Conservation (phyloP, 1,140 invertebrate species). For the Leucophenga varia region DNA sequence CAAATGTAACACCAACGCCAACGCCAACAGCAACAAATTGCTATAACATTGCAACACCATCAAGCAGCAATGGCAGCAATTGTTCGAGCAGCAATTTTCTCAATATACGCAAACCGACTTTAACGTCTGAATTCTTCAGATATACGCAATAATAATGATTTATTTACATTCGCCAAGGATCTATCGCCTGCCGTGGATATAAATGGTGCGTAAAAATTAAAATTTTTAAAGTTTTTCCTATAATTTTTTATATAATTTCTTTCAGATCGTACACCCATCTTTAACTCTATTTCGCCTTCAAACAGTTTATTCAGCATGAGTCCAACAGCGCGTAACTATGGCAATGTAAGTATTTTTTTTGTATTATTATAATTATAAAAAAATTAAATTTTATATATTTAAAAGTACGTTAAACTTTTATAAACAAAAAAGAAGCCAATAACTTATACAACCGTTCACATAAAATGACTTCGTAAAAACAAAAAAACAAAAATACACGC, state of each 20-base stretch:
- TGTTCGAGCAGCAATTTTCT: constrained; percentile 30
- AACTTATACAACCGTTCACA: too few relatives aligned
- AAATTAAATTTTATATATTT: too few relatives aligned
- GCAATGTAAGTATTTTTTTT: constrained; percentile 41
- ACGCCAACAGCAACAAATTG: constrained; percentile 1
- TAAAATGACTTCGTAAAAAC: too few relatives aligned
- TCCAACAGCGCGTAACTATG: constrained; percentile 44
- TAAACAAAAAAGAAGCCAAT: too few relatives aligned
- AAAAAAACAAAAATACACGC: too few relatives aligned
- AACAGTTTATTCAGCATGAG: constrained; percentile 46
- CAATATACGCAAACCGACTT: constrained; percentile 40
- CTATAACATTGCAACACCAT: constrained; percentile 11
- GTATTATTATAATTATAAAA: neutral
- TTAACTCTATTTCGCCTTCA: constrained; percentile 37
- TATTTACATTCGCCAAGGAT: constrained; percentile 50
- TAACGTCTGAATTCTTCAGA: constrained; percentile 50
- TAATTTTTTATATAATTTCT: neutral
- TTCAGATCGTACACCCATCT: constrained; percentile 45
- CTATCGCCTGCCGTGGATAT: constrained; percentile 42
- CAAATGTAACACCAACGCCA: constrained; percentile 50
- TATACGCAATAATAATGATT: constrained; percentile 45
- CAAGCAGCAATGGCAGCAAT: constrained; percentile 16
- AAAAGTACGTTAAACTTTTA: too few relatives aligned
- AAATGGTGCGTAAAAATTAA: constrained; percentile 22
- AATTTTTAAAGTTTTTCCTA: neutral